Base-by-base conservation (phyloP, 35 echinoderm and acorn worm genomes). In the Hemicentrotus pulcherrimus region DNA sequence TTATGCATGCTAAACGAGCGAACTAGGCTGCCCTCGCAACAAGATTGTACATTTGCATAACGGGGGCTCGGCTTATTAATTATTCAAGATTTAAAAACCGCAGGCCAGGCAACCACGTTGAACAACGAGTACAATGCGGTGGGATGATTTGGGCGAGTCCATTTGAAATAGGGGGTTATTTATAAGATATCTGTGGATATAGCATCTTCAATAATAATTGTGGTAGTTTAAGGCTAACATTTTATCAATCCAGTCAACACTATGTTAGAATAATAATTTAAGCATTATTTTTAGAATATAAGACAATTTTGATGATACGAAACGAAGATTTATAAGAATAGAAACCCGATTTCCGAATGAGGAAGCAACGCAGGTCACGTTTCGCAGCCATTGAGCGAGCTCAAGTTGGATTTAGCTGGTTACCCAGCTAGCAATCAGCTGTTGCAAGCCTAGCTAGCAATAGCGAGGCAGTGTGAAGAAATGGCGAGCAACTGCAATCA, bases 71-170 rank as follows among this genome's bases (percentile, higher is more conserved):
- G 15, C 88, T 90, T 41, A 46, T 90, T 90, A 90, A 90, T 90
- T 90, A 90, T 90, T 45, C 88, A 90, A 90, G 46, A 47, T 90
- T 90, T 90, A 90, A 90, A 90, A 90, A 90, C 88, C 88, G 88
- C 88, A 90, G 88, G 88, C 30, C 88, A 90, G 88, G 88, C 88
- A 90, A 90, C 88, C 88, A 90, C 88, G 88, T 90, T 90, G 88
- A 47, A 45, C 32, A 33, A 90, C 0, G 88, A 47, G 88, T 45
- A 47, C 32, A 45, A 33, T 45, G 88, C 88, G 12, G 88, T 90
- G 88, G 88, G 88, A 90, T 47, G 88, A 90, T 90, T 45, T 90
- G 88, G 88, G n/a, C 88, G 32, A 33, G 32, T 90, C 1, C 46
- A 90, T 47, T 47, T 11, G 13, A 24, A 45, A 90, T 90, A 90